Percentiles rank a stretch among this genome's conserved stretches.
Conservation (phyloP, 2,113 vertebrate genomes). For the Riparia riparia region DNA sequence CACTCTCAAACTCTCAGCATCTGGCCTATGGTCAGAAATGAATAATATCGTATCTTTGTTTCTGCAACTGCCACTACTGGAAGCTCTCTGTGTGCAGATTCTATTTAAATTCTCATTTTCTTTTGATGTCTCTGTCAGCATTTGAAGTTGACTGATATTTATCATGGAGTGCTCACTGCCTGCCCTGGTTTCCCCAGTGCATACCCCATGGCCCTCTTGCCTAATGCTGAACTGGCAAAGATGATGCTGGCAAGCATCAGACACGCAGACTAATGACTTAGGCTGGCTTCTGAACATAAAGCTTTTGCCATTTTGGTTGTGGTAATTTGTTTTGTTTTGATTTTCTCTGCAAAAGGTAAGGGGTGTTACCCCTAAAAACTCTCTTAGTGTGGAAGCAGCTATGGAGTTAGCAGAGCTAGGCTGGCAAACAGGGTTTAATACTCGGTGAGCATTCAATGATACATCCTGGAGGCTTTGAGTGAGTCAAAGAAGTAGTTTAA, state of each 20-base stretch:
- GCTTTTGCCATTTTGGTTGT: background rate
- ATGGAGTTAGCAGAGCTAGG: background rate
- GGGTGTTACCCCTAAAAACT: background rate
- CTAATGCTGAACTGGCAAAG: constrained; percentile 25
- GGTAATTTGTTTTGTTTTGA: background rate
- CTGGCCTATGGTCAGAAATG: background rate
- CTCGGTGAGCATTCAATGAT: background rate
- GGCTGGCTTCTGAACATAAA: background rate
- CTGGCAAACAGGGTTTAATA: background rate
- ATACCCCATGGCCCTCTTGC: constrained; percentile 47
- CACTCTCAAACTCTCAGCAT: background rate
- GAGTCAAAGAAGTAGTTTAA: background rate
- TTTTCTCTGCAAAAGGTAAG: background rate
- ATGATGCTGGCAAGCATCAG: background rate
- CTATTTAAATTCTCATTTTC: constrained; percentile 34
- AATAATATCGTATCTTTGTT: background rate
- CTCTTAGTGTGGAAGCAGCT: background rate
- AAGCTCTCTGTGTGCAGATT: background rate
- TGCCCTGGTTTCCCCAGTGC: constrained; percentile 50
- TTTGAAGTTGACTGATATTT: constrained; percentile 36
- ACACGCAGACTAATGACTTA: background rate
- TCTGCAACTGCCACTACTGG: background rate
- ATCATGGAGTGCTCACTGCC: background rate
- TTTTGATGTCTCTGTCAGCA: constrained; percentile 57
- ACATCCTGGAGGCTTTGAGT: background rate